Evolutionary conservation across 1,140 invertebrate species (phyloP).

Genomic region (Brachionus angularis): DNA sequence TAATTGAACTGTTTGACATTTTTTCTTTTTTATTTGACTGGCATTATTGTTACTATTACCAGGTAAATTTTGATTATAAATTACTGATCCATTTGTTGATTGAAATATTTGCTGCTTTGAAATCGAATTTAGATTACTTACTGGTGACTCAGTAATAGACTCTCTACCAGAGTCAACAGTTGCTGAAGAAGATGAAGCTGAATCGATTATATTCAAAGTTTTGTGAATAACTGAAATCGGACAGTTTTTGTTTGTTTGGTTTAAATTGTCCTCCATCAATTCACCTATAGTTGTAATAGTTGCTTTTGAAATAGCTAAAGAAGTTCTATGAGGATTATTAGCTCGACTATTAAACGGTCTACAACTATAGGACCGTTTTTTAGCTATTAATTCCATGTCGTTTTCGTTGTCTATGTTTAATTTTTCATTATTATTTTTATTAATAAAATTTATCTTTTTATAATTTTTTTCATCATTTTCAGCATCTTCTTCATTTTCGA

Average conservation of each 20-base stretch:
- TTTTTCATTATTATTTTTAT: not conserved
- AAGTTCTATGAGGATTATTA: not conserved
- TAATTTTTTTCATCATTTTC: too few relatives aligned
- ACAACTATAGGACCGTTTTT: not conserved
- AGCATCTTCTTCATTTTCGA: too few relatives aligned
- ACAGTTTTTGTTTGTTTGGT: conserved; percentile 5
- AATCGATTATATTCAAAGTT: conserved; percentile 23
- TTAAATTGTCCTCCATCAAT: conserved; percentile 26
- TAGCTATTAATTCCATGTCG: not conserved
- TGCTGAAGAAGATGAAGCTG: conserved; percentile 4
- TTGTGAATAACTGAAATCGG: not conserved
- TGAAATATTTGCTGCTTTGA: too few relatives aligned
- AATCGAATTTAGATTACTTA: conserved; percentile 23
- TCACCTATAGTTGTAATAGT: not conserved
- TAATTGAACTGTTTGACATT: conserved; percentile 25
- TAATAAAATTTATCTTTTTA: not conserved
- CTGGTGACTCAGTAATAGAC: conserved; percentile 20
- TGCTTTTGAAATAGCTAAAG: not conserved
- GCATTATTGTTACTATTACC: too few relatives aligned
- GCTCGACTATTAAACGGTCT: not conserved
- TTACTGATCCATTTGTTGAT: too few relatives aligned
- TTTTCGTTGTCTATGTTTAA: not conserved
- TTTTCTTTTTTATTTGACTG: not conserved
- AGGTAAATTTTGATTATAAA: too few relatives aligned
- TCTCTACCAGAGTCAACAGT: conserved; percentile 13